Evolutionary conservation across 2,797 vertebrate species (phyloP), one percentile per base, ranked within the genome.

Genomic region (Antennarius maculatus): DNA sequence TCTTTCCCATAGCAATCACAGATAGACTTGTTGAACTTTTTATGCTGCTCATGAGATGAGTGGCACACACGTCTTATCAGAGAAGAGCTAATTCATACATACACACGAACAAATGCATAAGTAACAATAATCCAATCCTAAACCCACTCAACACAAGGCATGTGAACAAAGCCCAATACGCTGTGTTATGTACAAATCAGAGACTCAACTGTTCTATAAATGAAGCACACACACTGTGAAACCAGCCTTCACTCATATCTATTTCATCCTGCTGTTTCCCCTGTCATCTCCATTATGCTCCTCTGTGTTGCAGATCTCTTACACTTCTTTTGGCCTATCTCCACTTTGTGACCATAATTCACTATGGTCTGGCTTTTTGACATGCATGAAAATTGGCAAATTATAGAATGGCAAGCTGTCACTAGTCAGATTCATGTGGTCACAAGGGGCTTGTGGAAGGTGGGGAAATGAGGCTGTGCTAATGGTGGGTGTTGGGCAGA

Each of bases 371-470:
- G 89, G 90, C 89, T 94, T 93, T 89, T 85, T 86, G 82, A 94
- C 94, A 93, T 88, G 91, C 94, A 82, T 92, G 92, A 88, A 94
- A 95, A 94, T 95, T 88, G 89, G 89, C 88, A 91, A 94, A 94
- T 91, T 90, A 92, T 78, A 88, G 91, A 90, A 93, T 63, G 89
- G 81, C 83, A 84, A 88, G 85, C 91, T 91, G 90, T 92, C 84
- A 90, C 84, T 81, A 79, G 83, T 81, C 80, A 88, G 88, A 91
- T 90, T 88, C 89, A 91, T 90, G 89, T 79, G 88, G 87, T 88
- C 88, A 84, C 83, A 81, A 79, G 84, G 84, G 85, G 82, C 69
- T 78, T 74, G 77, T 74, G 81, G 76, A 82, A 82, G 79, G 85
- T 88, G 83, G 80, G 75, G 79, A 77, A 81, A 71, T 61, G 54